These are phyloP conservation scores for Diarsia brunnea DNA, from an alignment of 2,888 invertebrate genomes.

Conservation along the genomic window DNA sequence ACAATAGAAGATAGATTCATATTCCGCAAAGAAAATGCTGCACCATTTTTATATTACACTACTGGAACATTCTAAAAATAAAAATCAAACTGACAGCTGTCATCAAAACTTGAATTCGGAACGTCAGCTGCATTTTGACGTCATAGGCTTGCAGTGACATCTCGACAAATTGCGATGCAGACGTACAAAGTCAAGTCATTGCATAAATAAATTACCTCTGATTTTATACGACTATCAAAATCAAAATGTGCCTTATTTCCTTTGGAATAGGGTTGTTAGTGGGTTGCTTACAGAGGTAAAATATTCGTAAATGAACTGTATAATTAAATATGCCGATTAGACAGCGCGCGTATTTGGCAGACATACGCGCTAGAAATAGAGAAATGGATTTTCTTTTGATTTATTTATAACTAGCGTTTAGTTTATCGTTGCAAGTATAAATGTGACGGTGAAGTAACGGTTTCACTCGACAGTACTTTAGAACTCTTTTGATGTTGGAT, in stretches of 20 bases:
- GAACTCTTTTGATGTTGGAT: background rate
- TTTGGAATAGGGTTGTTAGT: background rate
- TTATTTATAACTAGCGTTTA: conserved; percentile 35
- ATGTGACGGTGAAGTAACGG: background rate
- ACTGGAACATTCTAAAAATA: conserved; percentile 17
- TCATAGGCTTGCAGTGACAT: conserved; percentile 66
- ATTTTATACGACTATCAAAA: background rate
- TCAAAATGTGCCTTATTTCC: background rate
- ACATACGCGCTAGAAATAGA: conserved; percentile 30
- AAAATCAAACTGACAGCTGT: conserved; percentile 31
- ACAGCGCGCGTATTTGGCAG: conserved; percentile 50
- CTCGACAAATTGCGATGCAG: conserved; percentile 56
- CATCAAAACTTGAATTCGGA: conserved; percentile 54
- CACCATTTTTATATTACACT: background rate
- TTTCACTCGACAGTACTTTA: background rate
- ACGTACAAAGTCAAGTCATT: conserved; percentile 16
- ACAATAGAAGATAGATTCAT: background rate
- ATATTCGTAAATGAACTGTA: background rate
- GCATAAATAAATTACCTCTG: background rate
- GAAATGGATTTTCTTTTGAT: conserved; percentile 42
- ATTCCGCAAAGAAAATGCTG: background rate
- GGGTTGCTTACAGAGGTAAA: background rate
- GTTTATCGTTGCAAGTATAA: conserved; percentile 10
- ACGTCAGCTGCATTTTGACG: conserved; percentile 62
- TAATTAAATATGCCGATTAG: conserved; percentile 57